Conservation (phyloP, 2,113 vertebrate genomes). For the Zeus faber region DNA sequence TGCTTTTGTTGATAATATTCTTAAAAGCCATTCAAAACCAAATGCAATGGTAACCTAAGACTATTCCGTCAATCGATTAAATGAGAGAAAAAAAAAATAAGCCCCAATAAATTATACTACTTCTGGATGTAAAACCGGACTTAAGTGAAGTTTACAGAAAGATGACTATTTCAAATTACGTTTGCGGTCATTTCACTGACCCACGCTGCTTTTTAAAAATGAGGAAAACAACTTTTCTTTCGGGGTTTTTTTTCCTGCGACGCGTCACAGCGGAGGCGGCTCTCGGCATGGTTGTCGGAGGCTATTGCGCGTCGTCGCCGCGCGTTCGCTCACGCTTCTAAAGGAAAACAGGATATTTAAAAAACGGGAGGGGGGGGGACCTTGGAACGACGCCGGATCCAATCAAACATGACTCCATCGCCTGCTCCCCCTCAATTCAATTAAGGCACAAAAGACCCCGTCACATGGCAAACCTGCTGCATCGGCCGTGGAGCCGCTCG, state of each 20-base stretch:
- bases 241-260: too few species aligned
- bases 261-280: too few species aligned
- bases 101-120: slow-evolving; percentile 70
- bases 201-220: too few species aligned
- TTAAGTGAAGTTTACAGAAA: slow-evolving; percentile 50
- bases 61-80: slow-evolving; percentile 62
- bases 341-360: too few species aligned
- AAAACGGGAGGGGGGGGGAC: too few species aligned
- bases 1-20: slow-evolving; percentile 21
- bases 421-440: slow-evolving; percentile 48
- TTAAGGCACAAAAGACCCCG: slow-evolving; percentile 57
- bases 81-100: slow-evolving; percentile 45
- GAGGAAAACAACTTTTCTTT: too few species aligned
- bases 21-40: slow-evolving; percentile 52
- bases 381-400: too few species aligned
- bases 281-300: too few species aligned
- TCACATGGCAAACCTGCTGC: too few species aligned
- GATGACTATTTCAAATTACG: slow-evolving; percentile 18
- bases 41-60: slow-evolving; percentile 57
- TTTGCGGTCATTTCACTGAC: slow-evolving; percentile 48
- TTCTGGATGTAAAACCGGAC: slow-evolving; percentile 53
- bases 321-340: too few species aligned
- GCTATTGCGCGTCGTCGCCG: too few species aligned
- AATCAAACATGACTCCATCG: slow-evolving; percentile 7
- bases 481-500: too few species aligned